Conservation (phyloP, 2,797 vertebrate species). For the Schizopygopsis pylzovi region DNA sequence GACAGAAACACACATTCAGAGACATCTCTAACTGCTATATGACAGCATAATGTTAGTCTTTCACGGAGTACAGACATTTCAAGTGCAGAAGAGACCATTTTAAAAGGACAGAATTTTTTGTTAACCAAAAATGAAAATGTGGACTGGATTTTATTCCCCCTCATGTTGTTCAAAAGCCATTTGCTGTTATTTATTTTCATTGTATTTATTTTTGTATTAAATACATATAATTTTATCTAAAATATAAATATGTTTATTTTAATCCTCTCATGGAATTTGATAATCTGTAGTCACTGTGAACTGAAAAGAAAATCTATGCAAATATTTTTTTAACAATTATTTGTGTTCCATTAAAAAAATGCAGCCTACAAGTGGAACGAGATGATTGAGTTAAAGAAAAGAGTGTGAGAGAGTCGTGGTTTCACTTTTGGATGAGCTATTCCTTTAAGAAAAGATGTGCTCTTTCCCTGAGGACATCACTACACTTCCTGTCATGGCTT, state of each 20-base stretch:
- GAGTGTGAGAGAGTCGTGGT: not conserved
- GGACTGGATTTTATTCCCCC: not conserved
- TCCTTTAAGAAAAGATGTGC: slow-evolving; percentile 14
- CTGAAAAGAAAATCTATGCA: not conserved
- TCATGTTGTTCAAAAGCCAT: not conserved
- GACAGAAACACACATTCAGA: slow-evolving; percentile 14
- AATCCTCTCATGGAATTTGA: not conserved
- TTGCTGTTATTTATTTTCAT: not conserved
- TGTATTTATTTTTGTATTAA: not conserved
- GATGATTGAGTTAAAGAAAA: not conserved
- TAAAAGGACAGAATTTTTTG: not conserved
- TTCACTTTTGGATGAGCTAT: not conserved
- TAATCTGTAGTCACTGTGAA: not conserved
- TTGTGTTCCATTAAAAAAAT: not conserved
- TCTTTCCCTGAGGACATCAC: slow-evolving; percentile 32
- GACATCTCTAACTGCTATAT: slow-evolving; percentile 9
- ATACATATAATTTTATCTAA: not conserved
- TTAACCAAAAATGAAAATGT: not conserved
- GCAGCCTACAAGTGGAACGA: not conserved
- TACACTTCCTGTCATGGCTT: slow-evolving; percentile 41
- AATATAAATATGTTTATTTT: not conserved
- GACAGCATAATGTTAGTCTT: slow-evolving; percentile 26
- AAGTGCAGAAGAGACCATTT: not conserved
- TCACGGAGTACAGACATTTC: slow-evolving; percentile 10
- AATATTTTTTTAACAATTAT: not conserved